Evolutionary conservation across 2,797 vertebrate species (phyloP).

Genomic region (Danio albolineatus): DNA sequence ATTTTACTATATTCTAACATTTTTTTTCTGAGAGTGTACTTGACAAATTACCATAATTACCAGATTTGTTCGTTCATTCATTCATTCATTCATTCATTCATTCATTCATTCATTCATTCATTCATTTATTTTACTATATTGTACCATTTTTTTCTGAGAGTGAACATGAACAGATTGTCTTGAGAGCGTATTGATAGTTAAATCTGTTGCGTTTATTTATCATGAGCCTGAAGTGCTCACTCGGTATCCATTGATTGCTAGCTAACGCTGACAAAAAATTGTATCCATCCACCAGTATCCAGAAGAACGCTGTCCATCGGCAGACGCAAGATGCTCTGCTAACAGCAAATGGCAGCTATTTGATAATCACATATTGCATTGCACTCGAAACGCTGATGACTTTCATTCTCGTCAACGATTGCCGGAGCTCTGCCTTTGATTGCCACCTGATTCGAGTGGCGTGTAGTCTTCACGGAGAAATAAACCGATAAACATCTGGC

Average conservation of each 20-base stretch:
- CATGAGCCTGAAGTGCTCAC: background rate
- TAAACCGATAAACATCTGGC: too few relatives aligned
- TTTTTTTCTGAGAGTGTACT: too few relatives aligned
- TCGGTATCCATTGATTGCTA: background rate
- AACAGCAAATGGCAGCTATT: conserved; percentile 31
- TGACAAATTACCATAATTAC: too few relatives aligned
- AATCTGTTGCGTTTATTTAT: background rate
- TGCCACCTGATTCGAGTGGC: conserved; percentile 54
- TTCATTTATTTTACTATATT: too few relatives aligned
- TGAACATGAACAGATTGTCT: too few relatives aligned
- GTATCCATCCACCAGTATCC: background rate
- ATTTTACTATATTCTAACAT: too few relatives aligned
- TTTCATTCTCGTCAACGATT: conserved; percentile 44
- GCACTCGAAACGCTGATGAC: conserved; percentile 53
- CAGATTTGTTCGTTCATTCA: too few relatives aligned
- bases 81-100: too few relatives aligned
- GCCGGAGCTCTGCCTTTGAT: conserved; percentile 51
- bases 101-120: too few relatives aligned
- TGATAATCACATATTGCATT: conserved; percentile 47
- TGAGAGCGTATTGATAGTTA: too few relatives aligned
- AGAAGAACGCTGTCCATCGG: background rate
- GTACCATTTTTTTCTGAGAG: too few relatives aligned
- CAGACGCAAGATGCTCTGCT: background rate
- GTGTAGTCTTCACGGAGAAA: too few relatives aligned
- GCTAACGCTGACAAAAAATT: background rate